phyloP scores from a whole-genome alignment of 2,113 vertebrate genomes.

The Nansenia antarctica region DNA sequence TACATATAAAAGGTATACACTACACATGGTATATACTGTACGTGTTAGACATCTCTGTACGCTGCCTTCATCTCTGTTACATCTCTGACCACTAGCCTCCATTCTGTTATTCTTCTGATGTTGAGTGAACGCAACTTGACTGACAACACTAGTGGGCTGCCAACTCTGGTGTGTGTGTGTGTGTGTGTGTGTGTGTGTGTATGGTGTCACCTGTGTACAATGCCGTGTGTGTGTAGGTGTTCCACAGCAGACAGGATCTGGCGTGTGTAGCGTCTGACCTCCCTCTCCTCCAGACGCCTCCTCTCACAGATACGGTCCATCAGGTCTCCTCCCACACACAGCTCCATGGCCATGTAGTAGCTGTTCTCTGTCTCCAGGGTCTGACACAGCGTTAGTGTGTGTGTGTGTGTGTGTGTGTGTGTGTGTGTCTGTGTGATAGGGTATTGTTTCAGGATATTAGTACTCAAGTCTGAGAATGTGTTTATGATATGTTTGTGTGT shows the following conservation, averaged over 20 bases:
- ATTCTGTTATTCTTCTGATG: no score
- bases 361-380: slow-evolving; percentile 85
- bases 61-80: no score
- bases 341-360: slow-evolving; percentile 86
- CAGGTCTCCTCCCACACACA: slow-evolving; percentile 80
- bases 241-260: slow-evolving; percentile 82
- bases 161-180: background rate
- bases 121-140: no score
- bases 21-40: no score
- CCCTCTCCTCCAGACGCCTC: slow-evolving; percentile 78
- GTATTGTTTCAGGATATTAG: no score
- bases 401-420: background rate
- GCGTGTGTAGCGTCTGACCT: slow-evolving; percentile 79
- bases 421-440: background rate
- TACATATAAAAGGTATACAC: no score
- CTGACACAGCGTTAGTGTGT: slow-evolving; percentile 45
- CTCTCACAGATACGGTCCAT: slow-evolving; percentile 83
- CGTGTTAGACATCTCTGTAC: no score
- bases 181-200: background rate
- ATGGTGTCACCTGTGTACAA: slow-evolving; percentile 78
- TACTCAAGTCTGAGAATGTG: no score
- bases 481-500: no score
- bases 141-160: background rate
- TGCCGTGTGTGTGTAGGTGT: slow-evolving; percentile 76
- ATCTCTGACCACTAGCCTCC: no score